phyloP scores from a whole-genome alignment of 1,140 invertebrate genomes.

The Muscidifurax raptorellus region DNA sequence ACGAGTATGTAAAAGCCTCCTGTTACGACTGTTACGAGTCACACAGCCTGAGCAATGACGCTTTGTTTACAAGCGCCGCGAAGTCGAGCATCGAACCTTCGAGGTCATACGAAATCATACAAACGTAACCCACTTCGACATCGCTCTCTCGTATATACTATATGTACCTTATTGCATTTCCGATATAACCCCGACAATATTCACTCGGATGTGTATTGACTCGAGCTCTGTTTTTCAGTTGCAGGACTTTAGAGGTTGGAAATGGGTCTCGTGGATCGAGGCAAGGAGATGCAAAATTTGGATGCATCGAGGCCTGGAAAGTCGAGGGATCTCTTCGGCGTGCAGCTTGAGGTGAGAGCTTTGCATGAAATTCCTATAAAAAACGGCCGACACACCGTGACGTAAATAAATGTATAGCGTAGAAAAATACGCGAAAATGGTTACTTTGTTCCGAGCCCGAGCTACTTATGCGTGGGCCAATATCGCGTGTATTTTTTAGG shows the following conservation, averaged over 20 bases:
- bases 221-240: slow-evolving; percentile 18
- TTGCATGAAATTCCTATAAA: background rate
- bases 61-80: too few relatives aligned
- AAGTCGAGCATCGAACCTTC: too few relatives aligned
- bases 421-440: background rate
- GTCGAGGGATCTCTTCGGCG: slow-evolving; percentile 79
- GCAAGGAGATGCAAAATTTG: slow-evolving; percentile 69
- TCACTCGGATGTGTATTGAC: background rate
- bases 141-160: background rate
- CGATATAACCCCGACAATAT: background rate
- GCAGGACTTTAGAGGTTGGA: slow-evolving; percentile 47
- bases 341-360: slow-evolving; percentile 78
- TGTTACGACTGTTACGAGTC: too few relatives aligned
- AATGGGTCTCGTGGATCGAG: slow-evolving; percentile 71
- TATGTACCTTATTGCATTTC: background rate
- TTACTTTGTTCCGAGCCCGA: background rate
- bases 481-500: too few relatives aligned
- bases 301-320: slow-evolving; percentile 70
- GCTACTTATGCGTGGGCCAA: too few relatives aligned
- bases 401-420: background rate
- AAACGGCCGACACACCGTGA: slow-evolving; percentile 18
- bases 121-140: too few relatives aligned
- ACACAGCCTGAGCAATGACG: too few relatives aligned
- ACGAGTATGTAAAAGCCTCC: too few relatives aligned
- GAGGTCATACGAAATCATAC: too few relatives aligned